Evolutionary conservation across 2,888 invertebrate species (phyloP), one percentile per base, ranked within the genome.

Genomic region (Buathra laborator): DNA sequence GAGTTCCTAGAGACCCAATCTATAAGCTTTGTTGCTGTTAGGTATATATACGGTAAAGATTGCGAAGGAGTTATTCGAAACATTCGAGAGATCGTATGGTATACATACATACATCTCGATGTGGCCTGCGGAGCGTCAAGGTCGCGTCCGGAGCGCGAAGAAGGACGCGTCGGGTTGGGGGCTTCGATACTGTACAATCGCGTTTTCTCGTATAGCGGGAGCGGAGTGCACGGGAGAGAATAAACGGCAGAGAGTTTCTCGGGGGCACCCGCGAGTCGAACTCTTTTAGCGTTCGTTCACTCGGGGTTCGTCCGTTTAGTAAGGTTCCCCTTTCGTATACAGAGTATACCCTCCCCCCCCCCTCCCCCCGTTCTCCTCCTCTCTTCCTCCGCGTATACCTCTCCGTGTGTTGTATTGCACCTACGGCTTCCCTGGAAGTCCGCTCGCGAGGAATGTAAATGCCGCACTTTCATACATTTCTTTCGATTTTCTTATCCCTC

Each of bases 381-480:
- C 9, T 46, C n/a, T 16, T 44, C n/a, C 16, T 37, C 24, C 44
- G 66, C 37, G 44, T 19, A 5, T 56, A 48, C 3, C 46, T 53
- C 71, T 37, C 3, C 14, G 70, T 24, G 37, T 51, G 37, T 32
- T 51, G n/a, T 32, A 19, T 14, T 67, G 44, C 0, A 66, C 44
- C 37, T 37, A 62, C 48, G 53, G 59, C 44, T 56, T 75, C 51
- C 56, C 66, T 66, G 68, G 19, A 70, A 77, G 81, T 81, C 79
- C 79, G 81, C 81, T 70, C 81, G 68, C 83, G 44, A 82, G 71
- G 83, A 86, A 86, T 87, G 83, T 78, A 87, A 87, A 84, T 87
- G 86, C 84, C 83, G 81, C 81, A 87, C 85, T 85, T 85, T 87
- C 83, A 85, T 85, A 59, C 76, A 84, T 84, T 82, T 77, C 82